Conservation (phyloP, 2,113 vertebrate genomes). For the Scomber japonicus region DNA sequence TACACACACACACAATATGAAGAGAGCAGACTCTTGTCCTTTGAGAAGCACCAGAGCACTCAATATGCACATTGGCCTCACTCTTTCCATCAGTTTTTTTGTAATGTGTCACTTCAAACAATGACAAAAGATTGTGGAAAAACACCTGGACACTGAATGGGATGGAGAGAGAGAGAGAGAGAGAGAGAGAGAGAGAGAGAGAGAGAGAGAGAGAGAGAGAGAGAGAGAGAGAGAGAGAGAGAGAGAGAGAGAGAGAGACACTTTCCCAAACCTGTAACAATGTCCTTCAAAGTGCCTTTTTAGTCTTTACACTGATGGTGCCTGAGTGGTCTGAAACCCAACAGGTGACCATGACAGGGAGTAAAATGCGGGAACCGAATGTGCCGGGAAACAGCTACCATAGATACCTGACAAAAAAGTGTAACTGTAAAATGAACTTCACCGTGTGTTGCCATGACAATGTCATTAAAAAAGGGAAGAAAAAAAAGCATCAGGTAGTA, state of each 20-base stretch:
- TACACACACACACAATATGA: slow-evolving; percentile 21
- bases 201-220: no score
- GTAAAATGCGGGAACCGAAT: slow-evolving; percentile 16
- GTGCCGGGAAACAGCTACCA: not conserved
- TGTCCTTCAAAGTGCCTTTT: not conserved
- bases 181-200: no score
- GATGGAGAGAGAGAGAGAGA: no score
- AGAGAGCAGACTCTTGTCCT: slow-evolving; percentile 21
- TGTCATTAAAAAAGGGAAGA: slow-evolving; percentile 20
- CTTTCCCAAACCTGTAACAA: not conserved
- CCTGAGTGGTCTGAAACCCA: not conserved
- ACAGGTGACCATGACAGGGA: slow-evolving; percentile 11
- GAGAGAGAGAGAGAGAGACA: no score
- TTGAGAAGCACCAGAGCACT: slow-evolving; percentile 21
- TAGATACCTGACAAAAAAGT: not conserved
- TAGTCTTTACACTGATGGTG: not conserved
- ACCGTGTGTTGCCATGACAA: slow-evolving; percentile 28
- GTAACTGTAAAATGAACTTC: slow-evolving; percentile 19
- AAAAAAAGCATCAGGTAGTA: slow-evolving; percentile 12
- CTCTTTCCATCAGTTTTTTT: not conserved
- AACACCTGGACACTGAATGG: not conserved
- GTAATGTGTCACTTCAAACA: slow-evolving; percentile 1
- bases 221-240: no score
- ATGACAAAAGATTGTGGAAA: not conserved
- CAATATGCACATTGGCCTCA: not conserved